Conservation (phyloP, 2,113 vertebrate genomes). For the Elephas maximus region DNA sequence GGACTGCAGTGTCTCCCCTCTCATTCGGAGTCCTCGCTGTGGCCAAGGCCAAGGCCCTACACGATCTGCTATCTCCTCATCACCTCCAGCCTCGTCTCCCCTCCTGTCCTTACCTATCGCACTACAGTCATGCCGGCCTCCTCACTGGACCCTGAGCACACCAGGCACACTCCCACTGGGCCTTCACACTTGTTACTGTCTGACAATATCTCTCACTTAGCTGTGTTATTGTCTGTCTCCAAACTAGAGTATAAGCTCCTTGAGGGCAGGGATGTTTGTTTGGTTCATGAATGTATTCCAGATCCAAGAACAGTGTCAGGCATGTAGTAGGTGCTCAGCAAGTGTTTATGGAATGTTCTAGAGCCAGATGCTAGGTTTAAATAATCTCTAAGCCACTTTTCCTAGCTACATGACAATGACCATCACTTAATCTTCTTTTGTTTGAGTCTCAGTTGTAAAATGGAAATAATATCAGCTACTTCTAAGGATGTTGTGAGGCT, state of each 20-base stretch:
- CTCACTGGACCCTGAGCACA: not conserved
- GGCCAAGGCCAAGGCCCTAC: not conserved
- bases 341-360: not conserved
- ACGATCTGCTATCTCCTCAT: no score
- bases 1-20: not conserved
- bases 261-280: not conserved
- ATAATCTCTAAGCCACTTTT: not conserved
- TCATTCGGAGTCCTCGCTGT: not conserved
- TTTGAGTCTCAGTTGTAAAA: slow-evolving; percentile 13
- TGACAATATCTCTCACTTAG: not conserved
- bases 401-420: not conserved
- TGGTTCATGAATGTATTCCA: not conserved
- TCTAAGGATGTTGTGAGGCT: not conserved
- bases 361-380: not conserved
- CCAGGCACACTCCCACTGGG: not conserved
- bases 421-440: not conserved
- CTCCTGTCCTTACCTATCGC: not conserved
- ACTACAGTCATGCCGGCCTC: not conserved
- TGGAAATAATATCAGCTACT: not conserved
- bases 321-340: not conserved
- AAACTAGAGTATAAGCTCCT: not conserved
- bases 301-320: not conserved
- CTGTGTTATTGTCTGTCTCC: not conserved
- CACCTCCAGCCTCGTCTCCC: not conserved
- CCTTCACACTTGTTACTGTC: not conserved